Evolutionary conservation across 2,113 vertebrate genomes (phyloP).

Genomic region (Cottus gobio): DNA sequence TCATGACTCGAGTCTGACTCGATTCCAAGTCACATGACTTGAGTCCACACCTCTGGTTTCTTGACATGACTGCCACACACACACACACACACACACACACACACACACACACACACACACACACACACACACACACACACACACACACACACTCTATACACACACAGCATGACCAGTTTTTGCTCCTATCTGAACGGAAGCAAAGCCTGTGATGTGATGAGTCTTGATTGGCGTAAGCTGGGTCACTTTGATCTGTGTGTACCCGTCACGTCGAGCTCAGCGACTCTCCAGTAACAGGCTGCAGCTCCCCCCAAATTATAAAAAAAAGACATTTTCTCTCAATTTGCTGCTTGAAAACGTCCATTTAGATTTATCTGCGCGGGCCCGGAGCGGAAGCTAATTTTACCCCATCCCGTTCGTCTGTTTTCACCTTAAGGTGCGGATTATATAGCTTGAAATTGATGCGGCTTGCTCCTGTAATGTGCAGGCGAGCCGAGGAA

Average conservation of each 20-base stretch:
- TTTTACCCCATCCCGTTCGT: constrained; percentile 16
- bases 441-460: constrained; percentile 31
- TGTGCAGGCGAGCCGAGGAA: constrained; percentile 27
- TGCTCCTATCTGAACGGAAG: constrained; percentile 39
- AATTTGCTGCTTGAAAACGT: constrained; percentile 19
- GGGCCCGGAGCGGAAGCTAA: constrained; percentile 7
- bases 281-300: constrained; percentile 9
- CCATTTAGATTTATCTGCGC: constrained; percentile 22
- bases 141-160: not conserved
- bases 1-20: too few species aligned
- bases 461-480: constrained; percentile 3
- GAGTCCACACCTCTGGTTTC: too few species aligned
- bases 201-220: constrained; percentile 56
- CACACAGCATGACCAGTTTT: constrained; percentile 41
- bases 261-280: constrained; percentile 37
- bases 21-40: too few species aligned
- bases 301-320: constrained; percentile 24
- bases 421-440: constrained; percentile 17
- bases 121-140: constrained; percentile 13
- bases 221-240: constrained; percentile 49
- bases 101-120: not conserved
- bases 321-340: constrained; percentile 14
- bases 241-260: constrained; percentile 63
- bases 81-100: constrained; percentile 21
- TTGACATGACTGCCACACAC: constrained; percentile 10